A percentile compares a stretch with the other conserved stretches of the same genome.
Evolutionary conservation across 2,888 invertebrate species (phyloP).

Genomic region (Trissoscelio sp.): DNA sequence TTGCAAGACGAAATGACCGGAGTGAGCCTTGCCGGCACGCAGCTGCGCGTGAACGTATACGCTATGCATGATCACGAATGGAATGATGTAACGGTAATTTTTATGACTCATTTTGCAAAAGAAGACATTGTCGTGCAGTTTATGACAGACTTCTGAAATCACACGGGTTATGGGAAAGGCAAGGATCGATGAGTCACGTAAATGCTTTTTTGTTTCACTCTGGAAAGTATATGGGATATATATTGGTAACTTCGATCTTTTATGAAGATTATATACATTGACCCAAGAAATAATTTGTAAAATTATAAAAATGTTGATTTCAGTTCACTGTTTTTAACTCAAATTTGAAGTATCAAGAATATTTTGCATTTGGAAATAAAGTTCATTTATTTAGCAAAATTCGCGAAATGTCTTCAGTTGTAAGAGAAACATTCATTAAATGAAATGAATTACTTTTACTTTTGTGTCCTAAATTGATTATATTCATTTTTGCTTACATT

Average conservation of each 20-base stretch:
- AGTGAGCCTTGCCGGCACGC: conserved; percentile 93
- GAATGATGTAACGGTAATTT: conserved; percentile 90
- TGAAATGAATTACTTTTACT: no score
- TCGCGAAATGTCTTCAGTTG: conserved; percentile 5
- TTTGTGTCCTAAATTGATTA: no score
- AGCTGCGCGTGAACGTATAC: conserved; percentile 93
- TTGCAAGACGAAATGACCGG: conserved; percentile 96
- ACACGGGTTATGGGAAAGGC: not conserved
- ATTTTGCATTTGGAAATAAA: no score
- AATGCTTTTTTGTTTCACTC: conserved; percentile 11
- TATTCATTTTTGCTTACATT: no score
- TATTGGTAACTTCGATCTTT: no score
- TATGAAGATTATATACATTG: no score
- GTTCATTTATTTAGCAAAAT: no score
- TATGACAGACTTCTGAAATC: conserved; percentile 26
- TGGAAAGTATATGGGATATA: conserved; percentile 4
- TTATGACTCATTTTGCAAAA: conserved; percentile 34
- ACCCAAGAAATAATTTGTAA: no score
- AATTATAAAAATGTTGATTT: no score
- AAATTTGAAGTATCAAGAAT: no score
- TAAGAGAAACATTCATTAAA: no score
- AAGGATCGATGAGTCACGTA: conserved; percentile 2
- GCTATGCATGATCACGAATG: conserved; percentile 94
- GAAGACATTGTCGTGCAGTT: conserved; percentile 40
- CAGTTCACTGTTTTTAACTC: no score